phyloP scores from a whole-genome alignment of 2,888 invertebrate genomes.

The Melanophora roralis region DNA sequence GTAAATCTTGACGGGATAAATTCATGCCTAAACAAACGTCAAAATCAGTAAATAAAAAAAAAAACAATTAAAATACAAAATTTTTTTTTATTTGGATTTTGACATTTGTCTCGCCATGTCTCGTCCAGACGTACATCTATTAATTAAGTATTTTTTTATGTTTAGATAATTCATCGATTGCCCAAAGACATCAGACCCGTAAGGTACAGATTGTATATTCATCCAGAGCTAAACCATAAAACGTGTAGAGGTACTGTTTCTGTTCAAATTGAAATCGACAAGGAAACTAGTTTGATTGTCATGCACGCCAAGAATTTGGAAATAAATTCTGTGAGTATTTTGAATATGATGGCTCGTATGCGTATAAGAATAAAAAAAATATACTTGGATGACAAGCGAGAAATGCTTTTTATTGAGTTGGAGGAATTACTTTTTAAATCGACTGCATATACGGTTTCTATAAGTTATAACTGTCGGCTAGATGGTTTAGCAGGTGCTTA shows the following conservation, averaged over 20 bases:
- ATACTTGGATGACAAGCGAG: constrained; percentile 71
- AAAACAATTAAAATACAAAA: too few relatives aligned
- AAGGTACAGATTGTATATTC: constrained; percentile 69
- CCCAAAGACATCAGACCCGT: constrained; percentile 69
- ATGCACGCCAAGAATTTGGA: constrained; percentile 70
- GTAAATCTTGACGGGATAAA: too few relatives aligned
- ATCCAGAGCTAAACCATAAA: constrained; percentile 68
- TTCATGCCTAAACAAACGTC: too few relatives aligned
- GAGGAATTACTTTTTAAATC: constrained; percentile 70
- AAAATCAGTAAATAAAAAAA: too few relatives aligned
- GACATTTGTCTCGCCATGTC: too few relatives aligned
- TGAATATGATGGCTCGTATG: constrained; percentile 72
- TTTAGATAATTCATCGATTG: constrained; percentile 70
- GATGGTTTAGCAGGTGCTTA: constrained; percentile 85
- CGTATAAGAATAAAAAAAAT: constrained; percentile 69
- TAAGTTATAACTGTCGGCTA: constrained; percentile 83
- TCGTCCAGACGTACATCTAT: too few relatives aligned
- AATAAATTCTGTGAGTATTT: constrained; percentile 69
- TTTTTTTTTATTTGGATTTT: too few relatives aligned
- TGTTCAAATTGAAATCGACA: constrained; percentile 69
- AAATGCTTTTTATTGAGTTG: constrained; percentile 77
- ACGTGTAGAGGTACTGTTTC: constrained; percentile 70
- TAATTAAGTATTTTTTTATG: not conserved
- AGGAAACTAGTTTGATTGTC: constrained; percentile 70
- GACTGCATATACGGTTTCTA: constrained; percentile 78